A percentile compares a stretch with the other conserved stretches of the same genome.
Conservation (phyloP, 37 sponge, comb jelly and placozoan species). For the Mnemiopsis leidyi region DNA sequence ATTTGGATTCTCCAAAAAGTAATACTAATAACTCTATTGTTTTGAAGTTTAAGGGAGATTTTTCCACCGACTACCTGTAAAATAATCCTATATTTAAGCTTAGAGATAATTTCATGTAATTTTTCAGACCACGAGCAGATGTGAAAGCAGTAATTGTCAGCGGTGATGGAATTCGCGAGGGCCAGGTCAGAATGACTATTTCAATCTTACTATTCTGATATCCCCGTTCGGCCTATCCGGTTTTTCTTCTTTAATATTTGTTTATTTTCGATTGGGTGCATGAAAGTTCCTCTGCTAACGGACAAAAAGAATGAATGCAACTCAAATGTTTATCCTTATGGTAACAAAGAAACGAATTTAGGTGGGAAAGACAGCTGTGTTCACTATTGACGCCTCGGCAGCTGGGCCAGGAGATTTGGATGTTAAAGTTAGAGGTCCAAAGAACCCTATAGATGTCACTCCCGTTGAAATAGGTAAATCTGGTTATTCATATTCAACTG, state of each 20-base stretch:
- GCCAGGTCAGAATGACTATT: constrained; percentile 30
- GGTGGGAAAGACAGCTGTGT: constrained; percentile 77
- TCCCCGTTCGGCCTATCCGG: too few relatives aligned
- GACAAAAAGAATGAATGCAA: too few relatives aligned
- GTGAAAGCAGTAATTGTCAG: not conserved
- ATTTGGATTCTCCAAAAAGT: not conserved
- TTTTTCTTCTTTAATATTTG: too few relatives aligned
- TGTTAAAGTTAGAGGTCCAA: constrained; percentile 78
- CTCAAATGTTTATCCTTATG: too few relatives aligned
- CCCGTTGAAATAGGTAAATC: constrained; percentile 62
- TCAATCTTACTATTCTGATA: too few relatives aligned
- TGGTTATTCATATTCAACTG: not conserved
- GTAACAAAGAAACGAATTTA: not conserved
- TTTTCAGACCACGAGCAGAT: constrained; percentile 21
- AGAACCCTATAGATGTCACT: constrained; percentile 70
- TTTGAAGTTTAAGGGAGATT: too few relatives aligned
- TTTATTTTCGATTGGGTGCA: too few relatives aligned
- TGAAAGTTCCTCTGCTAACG: too few relatives aligned
- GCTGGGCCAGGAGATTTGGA: constrained; percentile 86
- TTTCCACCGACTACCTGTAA: too few relatives aligned
- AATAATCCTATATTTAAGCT: too few relatives aligned
- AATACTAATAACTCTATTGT: too few relatives aligned
- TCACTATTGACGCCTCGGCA: constrained; percentile 82
- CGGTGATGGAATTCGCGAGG: constrained; percentile 46
- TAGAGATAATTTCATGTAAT: too few relatives aligned